These are phyloP conservation scores for Doryteuthis pealeii DNA, from an alignment of 1,140 invertebrate species.

Conservation along the genomic window DNA sequence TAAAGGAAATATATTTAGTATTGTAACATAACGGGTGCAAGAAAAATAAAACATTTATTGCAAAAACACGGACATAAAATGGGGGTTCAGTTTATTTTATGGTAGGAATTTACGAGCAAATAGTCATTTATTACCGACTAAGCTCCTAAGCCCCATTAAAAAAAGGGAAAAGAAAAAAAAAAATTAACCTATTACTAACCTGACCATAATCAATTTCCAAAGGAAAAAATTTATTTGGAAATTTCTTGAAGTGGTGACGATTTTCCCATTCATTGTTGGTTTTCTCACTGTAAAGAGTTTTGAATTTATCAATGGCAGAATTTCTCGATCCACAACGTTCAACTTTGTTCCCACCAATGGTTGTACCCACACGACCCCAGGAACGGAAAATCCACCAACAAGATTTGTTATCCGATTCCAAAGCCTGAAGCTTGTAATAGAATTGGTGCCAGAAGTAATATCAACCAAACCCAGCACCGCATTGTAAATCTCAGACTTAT, in stretches of 20 bases:
- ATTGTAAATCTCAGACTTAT: conserved; percentile 68
- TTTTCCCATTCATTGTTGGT: conserved; percentile 79
- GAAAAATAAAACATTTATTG: too few species aligned
- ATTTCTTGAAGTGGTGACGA: conserved; percentile 75
- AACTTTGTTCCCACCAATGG: conserved; percentile 77
- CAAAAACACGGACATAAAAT: too few species aligned
- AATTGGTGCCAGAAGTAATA: conserved; percentile 84
- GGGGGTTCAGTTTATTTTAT: too few species aligned
- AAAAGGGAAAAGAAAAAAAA: too few species aligned
- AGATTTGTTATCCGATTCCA: conserved; percentile 73
- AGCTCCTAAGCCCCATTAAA: too few species aligned
- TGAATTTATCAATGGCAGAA: conserved; percentile 66
- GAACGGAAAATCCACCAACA: conserved; percentile 81
- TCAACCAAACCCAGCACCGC: conserved; percentile 83
- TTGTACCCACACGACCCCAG: conserved; percentile 96
- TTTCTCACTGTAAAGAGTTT: conserved; percentile 77
- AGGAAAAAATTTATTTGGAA: conserved; percentile 81
- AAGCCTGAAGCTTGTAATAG: conserved; percentile 93
- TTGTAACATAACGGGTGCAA: too few species aligned
- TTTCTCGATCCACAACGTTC: conserved; percentile 62
- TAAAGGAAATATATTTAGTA: too few species aligned
- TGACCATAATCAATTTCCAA: conserved; percentile 88
- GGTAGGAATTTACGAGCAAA: too few species aligned
- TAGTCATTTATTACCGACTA: too few species aligned
- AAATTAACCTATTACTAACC: conserved; percentile 36